Conservation (phyloP, 2,113 vertebrate genomes). For the Collichthys lucidus region DNA sequence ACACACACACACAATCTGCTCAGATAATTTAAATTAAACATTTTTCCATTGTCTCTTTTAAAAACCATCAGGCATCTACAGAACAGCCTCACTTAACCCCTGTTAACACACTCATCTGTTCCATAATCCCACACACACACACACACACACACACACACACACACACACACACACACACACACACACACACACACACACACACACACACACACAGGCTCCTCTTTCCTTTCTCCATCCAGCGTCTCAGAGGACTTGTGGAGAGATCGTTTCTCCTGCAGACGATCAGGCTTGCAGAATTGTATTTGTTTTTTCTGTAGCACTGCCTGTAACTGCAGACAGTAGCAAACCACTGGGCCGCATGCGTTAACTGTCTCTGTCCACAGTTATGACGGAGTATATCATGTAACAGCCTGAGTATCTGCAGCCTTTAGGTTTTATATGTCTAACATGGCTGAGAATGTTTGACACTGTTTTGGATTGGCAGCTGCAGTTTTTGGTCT, state of each 20-base stretch:
- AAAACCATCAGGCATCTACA: constrained; percentile 3
- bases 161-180: neutral
- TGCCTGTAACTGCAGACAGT: constrained; percentile 67
- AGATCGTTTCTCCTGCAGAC: constrained; percentile 62
- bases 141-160: neutral
- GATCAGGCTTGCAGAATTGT: constrained; percentile 50
- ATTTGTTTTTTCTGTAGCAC: constrained; percentile 60
- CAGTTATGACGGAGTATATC: constrained; percentile 57
- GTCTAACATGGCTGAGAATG: constrained; percentile 48
- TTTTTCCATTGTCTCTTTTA: constrained; percentile 14
- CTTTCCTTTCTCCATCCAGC: constrained; percentile 11
- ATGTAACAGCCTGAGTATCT: constrained; percentile 46
- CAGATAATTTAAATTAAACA: neutral
- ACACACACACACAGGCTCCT: constrained; percentile 15
- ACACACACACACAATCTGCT: neutral
- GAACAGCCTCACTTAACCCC: neutral
- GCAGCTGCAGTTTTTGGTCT: constrained; percentile 25
- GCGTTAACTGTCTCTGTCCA: constrained; percentile 59
- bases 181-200: constrained; percentile 10
- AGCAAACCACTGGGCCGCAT: constrained; percentile 55
- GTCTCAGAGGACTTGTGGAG: constrained; percentile 58
- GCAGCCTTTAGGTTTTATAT: constrained; percentile 28
- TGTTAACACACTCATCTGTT: constrained; percentile 26
- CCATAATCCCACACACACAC: neutral
- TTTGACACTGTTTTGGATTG: constrained; percentile 42